Conservation (phyloP, 2,888 invertebrate species). For the Dilophus febrilis region DNA sequence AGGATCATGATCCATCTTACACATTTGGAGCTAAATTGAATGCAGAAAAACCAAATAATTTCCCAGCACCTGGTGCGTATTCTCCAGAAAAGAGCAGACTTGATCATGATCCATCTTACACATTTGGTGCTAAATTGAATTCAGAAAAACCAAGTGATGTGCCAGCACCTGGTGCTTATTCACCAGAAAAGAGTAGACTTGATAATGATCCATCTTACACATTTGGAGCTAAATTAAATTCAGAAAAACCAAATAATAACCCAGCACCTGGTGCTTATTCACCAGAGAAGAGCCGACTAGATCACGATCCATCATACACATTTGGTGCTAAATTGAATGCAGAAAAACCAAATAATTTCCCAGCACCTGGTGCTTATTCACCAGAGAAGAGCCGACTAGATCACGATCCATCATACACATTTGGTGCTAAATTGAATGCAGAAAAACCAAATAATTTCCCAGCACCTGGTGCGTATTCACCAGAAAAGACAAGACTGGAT, state of each 20-base stretch:
- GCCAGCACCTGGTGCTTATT: slow-evolving; percentile 39
- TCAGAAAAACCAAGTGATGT: slow-evolving; percentile 13
- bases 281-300: slow-evolving; percentile 40
- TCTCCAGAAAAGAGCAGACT: slow-evolving; percentile 43
- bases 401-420: slow-evolving; percentile 37
- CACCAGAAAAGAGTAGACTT: slow-evolving; percentile 36
- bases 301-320: slow-evolving; percentile 37
- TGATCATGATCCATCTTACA: slow-evolving; percentile 40
- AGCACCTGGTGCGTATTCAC: slow-evolving; percentile 39
- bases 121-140: slow-evolving; percentile 26
- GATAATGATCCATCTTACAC: slow-evolving; percentile 34
- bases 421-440: slow-evolving; percentile 35
- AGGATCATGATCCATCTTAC: slow-evolving; percentile 37
- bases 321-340: slow-evolving; percentile 37
- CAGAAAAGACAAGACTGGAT: slow-evolving; percentile 39
- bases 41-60: slow-evolving; percentile 24
- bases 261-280: slow-evolving; percentile 39
- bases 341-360: slow-evolving; percentile 28
- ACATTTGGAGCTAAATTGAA: slow-evolving; percentile 33
- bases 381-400: slow-evolving; percentile 32
- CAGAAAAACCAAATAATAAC: slow-evolving; percentile 22
- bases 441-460: slow-evolving; percentile 34
- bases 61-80: slow-evolving; percentile 43
- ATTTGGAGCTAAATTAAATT: slow-evolving; percentile 28
- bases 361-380: slow-evolving; percentile 33